Percentiles rank a stretch among this genome's conserved stretches.
phyloP scores from a whole-genome alignment of 2,113 vertebrate genomes.

The Eulemur rufifrons region DNA sequence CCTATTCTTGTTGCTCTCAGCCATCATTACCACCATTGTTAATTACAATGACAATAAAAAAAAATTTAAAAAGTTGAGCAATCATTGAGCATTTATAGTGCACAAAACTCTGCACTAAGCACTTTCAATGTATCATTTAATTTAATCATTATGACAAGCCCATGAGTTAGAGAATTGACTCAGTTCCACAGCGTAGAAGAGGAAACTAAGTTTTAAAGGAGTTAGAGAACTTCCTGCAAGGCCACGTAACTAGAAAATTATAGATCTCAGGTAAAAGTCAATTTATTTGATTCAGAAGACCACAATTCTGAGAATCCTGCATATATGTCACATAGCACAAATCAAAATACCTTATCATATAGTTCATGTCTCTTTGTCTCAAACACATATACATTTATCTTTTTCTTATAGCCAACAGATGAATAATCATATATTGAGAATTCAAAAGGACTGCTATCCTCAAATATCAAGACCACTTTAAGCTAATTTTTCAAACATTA shows the following conservation, averaged over 20 bases:
- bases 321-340: not conserved
- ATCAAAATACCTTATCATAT: not conserved
- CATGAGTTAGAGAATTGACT: not conserved
- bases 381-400: not conserved
- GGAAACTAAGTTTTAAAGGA: not conserved
- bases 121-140: not conserved
- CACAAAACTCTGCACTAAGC: not conserved
- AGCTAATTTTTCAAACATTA: conserved; percentile 17
- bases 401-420: not conserved
- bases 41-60: not conserved
- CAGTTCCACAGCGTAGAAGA: not conserved
- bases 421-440: not conserved
- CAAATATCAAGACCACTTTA: not conserved
- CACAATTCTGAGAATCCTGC: not conserved
- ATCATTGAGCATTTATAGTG: not conserved
- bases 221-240: not conserved
- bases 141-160: not conserved
- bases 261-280: not conserved
- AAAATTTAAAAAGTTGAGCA: not conserved
- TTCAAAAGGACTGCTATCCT: not conserved
- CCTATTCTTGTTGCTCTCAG: not conserved
- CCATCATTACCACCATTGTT: not conserved
- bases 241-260: not conserved
- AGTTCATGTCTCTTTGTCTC: not conserved
- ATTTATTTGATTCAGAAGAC: not conserved